A percentile compares a stretch with the other conserved stretches of the same genome.
Conservation (phyloP, 2,888 invertebrate genomes). For the Amorpha juglandis region DNA sequence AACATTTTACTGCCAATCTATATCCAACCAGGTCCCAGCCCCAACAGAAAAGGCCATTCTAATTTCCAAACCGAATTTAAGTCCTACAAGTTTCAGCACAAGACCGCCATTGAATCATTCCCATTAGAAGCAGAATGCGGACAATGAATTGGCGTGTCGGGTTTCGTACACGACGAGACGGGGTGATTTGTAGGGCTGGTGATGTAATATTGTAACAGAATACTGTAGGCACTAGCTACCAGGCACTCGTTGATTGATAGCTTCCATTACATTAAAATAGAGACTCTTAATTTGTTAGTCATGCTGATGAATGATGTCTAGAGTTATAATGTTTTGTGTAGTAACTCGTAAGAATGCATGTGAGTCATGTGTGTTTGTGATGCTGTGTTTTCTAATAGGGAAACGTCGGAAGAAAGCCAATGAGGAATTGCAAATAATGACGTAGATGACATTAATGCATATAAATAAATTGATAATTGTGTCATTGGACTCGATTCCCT, state of each 20-base stretch:
- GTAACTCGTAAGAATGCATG: background rate
- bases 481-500: no score
- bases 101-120: conserved; percentile 12
- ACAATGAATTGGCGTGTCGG: conserved; percentile 14
- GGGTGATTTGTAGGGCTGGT: conserved; percentile 13
- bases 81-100: background rate
- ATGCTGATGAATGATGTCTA: background rate
- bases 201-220: conserved; percentile 20
- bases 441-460: no score
- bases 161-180: conserved; percentile 7
- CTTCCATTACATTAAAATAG: background rate
- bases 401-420: no score
- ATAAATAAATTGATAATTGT: no score
- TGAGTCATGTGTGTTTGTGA: background rate
- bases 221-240: background rate
- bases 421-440: no score
- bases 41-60: background rate
- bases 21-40: no score
- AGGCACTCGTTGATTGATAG: conserved; percentile 2
- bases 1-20: no score
- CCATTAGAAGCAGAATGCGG: conserved; percentile 3
- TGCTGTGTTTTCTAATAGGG: background rate
- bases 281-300: conserved; percentile 9
- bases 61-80: background rate
- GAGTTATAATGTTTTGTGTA: background rate